Base-by-base conservation (phyloP, 2,797 vertebrate species). In the Tenualosa thibaudeaui region DNA sequence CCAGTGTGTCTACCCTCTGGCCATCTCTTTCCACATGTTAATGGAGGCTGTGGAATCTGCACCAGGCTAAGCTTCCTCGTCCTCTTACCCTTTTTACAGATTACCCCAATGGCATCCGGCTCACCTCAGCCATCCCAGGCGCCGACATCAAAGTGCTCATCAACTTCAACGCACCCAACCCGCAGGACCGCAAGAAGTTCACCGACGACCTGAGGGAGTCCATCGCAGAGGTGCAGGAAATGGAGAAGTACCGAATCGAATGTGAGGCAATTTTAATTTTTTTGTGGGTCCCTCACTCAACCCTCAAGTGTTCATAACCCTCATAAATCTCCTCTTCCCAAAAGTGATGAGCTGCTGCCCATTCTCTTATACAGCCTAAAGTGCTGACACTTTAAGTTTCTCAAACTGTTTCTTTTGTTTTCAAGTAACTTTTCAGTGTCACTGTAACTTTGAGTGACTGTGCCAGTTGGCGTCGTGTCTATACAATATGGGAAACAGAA, bases 211-310 rank as follows among this genome's bases (percentile, higher is more conserved):
- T 99, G 87, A 95, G 97, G 88, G 98, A 99, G 88, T 99, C 98
- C 0, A 95, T 99, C 19, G 97, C 97, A 0, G 98, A 99, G 90
- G 97, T 99, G 81, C 98, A 99, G 91, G 98, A 99, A 93, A 99
- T 99, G 98, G 98, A 99, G 94, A 99, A 99, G 91, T 98, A 98
- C 94, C 95, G 98, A 91, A 99, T 99, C 94, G 98, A 99, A 92
- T 97, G 98, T 99, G 90, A 97, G 98, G 89, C 84, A 78, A 51
- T 51, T 31, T 31, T 31, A 31, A 8, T 51, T 82, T 90, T 90
- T 91, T 62, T 46, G 7, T 0, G 24, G 9, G 17, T 81, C 51
- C 58, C 7, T 9, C 0, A 19, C n/a, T 82, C 46, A 26, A 50
- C 53, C 65, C 65, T 26, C 65, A 68, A 31, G 65, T 26, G 31